These are phyloP conservation scores for Holothuria scabra DNA, from an alignment of 53 echinoderm and acorn worm species.

Conservation along the genomic window DNA sequence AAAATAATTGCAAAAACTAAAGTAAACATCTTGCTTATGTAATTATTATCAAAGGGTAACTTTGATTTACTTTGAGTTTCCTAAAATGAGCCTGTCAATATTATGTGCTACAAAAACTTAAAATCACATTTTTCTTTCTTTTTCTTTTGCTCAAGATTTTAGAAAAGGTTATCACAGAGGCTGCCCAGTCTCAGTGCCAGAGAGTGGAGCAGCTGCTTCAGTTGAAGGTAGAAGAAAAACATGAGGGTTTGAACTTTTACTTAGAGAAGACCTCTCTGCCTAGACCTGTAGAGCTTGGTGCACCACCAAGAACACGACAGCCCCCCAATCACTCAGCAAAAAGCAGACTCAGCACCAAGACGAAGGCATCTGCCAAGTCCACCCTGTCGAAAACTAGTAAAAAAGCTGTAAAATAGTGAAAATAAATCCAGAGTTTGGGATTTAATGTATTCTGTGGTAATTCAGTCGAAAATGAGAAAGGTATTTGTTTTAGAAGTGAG, in stretches of 20 bases:
- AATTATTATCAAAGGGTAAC: no score
- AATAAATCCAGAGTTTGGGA: not conserved
- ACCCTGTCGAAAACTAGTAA: slow-evolving; percentile 32
- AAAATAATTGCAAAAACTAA: no score
- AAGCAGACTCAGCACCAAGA: slow-evolving; percentile 66
- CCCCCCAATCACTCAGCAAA: slow-evolving; percentile 69
- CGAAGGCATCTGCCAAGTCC: slow-evolving; percentile 53
- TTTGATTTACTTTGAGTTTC: no score
- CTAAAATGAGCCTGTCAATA: no score
- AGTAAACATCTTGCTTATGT: no score
- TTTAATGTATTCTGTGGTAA: no score
- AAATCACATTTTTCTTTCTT: not conserved
- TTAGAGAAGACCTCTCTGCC: slow-evolving; percentile 89
- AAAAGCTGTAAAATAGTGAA: not conserved
- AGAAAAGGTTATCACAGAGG: slow-evolving; percentile 71
- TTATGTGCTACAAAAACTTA: not conserved
- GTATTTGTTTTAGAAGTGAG: no score
- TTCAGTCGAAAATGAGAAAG: no score
- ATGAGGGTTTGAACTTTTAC: slow-evolving; percentile 75
- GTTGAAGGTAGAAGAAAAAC: slow-evolving; percentile 71
- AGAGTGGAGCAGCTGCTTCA: slow-evolving; percentile 80
- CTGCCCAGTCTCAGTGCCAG: slow-evolving; percentile 55
- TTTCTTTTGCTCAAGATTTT: slow-evolving; percentile 52
- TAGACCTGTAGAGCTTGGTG: slow-evolving; percentile 79
- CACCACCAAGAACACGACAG: slow-evolving; percentile 84